Base-by-base conservation (phyloP, 2,888 invertebrate genomes). In the Drosophila barbarae region DNA sequence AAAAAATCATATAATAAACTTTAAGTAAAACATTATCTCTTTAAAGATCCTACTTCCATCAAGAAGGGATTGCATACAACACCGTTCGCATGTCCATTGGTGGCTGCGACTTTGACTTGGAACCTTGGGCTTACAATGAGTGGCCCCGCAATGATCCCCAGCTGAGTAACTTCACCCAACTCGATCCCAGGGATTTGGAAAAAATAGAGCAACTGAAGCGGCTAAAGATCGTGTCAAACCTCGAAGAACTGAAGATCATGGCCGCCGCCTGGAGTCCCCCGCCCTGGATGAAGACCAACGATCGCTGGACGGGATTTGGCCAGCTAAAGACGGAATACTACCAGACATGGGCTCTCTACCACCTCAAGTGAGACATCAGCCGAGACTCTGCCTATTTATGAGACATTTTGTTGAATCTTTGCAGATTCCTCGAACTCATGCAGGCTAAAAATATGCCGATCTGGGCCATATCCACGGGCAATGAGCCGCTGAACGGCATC, bases 381-480 rank as follows among this genome's bases (percentile, higher is more conserved):
- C 39, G 5, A 28, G 13, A 9, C 4, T n/a, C 5, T 44, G 36
- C 35, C 13, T 41, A 49, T 39, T 32, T 7, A 42, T 41, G 42
- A 49, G 32, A 57, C 4, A 30, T 35, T 49, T 28, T 18, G 1
- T 15, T n/a, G 3, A 3, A 28, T 28, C 10, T 36, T 63, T 71
- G 58, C 71, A 87, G 87, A 81, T 87, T 81, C 90, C 90, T 98
- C 57, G 93, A 96, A 80, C 93, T 92, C 70, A 98, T 98, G 89
- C 90, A 92, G 71, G 91, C 92, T 60, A 89, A 93, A 41, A 93
- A 93, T 54, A 90, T 93, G 68, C 89, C 91, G 34, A 92, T 95
- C 77, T 98, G 98, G 97, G 95, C 93, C 1, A 90, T 97, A 54
- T 95, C 97, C 6, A 94, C 95, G 0, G 96, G 96, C 53, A 98